phyloP scores from a whole-genome alignment of 2,888 invertebrate species.

The Leptinotarsa peninsularis region DNA sequence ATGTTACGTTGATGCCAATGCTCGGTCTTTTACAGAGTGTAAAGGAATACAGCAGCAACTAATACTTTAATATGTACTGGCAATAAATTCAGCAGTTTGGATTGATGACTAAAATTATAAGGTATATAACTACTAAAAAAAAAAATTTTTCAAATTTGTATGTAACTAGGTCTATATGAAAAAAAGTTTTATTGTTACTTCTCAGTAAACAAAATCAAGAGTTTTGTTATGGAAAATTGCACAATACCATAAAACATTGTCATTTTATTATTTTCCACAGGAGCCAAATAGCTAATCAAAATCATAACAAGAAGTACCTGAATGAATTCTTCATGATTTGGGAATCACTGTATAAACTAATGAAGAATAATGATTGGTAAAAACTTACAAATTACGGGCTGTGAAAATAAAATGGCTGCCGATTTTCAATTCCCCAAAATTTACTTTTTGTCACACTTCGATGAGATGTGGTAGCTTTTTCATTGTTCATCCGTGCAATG shows the following conservation, averaged over 20 bases:
- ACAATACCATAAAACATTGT: slow-evolving; percentile 1
- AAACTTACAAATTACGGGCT: slow-evolving; percentile 55
- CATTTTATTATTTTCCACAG: neutral
- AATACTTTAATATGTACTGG: too few relatives aligned
- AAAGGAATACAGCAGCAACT: too few relatives aligned
- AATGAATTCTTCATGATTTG: neutral
- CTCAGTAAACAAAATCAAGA: neutral
- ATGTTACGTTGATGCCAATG: too few relatives aligned
- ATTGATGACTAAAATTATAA: too few relatives aligned
- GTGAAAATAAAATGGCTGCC: slow-evolving; percentile 51
- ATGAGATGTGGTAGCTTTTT: slow-evolving; percentile 35
- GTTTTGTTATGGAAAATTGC: slow-evolving; percentile 12
- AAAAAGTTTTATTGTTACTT: neutral
- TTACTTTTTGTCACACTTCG: slow-evolving; percentile 43
- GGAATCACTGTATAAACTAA: neutral
- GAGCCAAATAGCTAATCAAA: neutral
- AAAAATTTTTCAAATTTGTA: too few relatives aligned
- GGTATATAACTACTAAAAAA: too few relatives aligned
- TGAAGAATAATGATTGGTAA: slow-evolving; percentile 27
- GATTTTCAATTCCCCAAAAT: slow-evolving; percentile 45
- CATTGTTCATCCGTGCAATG: slow-evolving; percentile 27
- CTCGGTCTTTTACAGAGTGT: too few relatives aligned
- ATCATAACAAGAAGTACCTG: neutral
- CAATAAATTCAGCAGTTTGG: too few relatives aligned
- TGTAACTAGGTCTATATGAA: too few relatives aligned